Evolutionary conservation across 2,113 vertebrate genomes (phyloP).

Genomic region (Hyla sarda): DNA sequence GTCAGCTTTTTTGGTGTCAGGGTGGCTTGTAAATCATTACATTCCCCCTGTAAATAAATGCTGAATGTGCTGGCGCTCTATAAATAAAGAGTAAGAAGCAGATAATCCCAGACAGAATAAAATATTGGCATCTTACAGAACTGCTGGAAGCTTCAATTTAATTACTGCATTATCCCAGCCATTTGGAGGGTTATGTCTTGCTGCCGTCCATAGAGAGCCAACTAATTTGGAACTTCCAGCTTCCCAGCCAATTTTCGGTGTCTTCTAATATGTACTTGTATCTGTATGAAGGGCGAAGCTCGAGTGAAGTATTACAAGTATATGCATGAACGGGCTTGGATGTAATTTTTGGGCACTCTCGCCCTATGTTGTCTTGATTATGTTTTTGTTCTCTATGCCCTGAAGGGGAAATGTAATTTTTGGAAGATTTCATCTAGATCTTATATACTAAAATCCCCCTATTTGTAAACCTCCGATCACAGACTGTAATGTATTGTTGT

Average conservation of each 20-base stretch:
- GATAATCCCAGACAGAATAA: conserved; percentile 10
- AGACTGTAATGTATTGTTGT: too few species aligned
- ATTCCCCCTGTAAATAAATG: conserved; percentile 4
- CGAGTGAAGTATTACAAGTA: background rate
- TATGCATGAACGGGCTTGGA: background rate
- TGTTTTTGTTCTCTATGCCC: background rate
- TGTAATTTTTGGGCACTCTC: background rate
- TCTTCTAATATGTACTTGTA: background rate
- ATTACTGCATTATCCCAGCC: conserved; percentile 3
- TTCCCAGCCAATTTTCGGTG: background rate
- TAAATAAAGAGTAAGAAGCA: conserved; percentile 20
- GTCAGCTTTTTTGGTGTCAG: background rate
- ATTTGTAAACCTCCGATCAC: too few species aligned
- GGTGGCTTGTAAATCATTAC: background rate
- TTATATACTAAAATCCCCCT: background rate
- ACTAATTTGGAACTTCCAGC: background rate
- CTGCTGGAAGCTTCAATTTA: conserved; percentile 9
- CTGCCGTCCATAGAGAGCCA: background rate
- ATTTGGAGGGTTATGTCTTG: conserved; percentile 5
- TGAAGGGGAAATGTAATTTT: background rate
- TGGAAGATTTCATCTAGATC: background rate
- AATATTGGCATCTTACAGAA: conserved; percentile 18
- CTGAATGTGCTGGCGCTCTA: conserved; percentile 6
- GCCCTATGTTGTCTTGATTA: background rate
- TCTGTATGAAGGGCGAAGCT: background rate